Percentiles rank a stretch among this genome's conserved stretches.
These are phyloP conservation scores for Chouioia cunea DNA, from an alignment of 2,888 invertebrate genomes.

Conservation along the genomic window DNA sequence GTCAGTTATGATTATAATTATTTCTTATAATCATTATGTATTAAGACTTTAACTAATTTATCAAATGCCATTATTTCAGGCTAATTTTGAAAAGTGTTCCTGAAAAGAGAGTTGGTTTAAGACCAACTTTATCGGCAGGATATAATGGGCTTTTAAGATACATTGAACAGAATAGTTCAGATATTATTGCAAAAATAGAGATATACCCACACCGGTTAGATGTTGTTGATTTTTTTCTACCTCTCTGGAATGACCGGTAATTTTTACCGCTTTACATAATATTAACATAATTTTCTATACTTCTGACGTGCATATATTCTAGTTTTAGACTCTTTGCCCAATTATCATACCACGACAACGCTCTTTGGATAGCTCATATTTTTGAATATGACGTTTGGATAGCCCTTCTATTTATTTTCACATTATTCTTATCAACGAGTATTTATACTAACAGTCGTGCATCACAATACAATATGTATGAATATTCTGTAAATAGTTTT, in stretches of 20 bases:
- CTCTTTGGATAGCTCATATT: neutral
- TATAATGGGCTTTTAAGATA: constrained; percentile 21
- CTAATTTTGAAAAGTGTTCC: constrained; percentile 4
- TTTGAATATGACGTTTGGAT: constrained; percentile 1
- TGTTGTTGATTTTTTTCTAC: constrained; percentile 22
- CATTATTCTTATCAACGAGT: neutral
- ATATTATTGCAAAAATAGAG: constrained; percentile 20
- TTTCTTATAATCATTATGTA: too few relatives aligned
- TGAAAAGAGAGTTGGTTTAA: constrained; percentile 13
- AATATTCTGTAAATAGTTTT: neutral
- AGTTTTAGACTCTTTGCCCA: constrained; percentile 13
- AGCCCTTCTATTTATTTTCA: neutral
- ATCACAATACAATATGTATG: neutral
- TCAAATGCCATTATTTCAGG: neutral
- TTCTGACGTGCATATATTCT: neutral
- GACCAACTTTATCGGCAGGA: neutral
- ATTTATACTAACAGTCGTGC: too few relatives aligned
- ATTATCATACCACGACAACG: constrained; percentile 10
- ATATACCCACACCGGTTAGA: neutral
- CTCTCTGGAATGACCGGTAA: constrained; percentile 26
- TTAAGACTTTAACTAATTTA: neutral
- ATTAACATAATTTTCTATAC: neutral
- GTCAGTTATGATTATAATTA: too few relatives aligned
- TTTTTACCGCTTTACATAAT: too few relatives aligned
- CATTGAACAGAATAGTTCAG: constrained; percentile 6